phyloP scores from a whole-genome alignment of 2,113 vertebrate species.

The Chaetops frenatus region DNA sequence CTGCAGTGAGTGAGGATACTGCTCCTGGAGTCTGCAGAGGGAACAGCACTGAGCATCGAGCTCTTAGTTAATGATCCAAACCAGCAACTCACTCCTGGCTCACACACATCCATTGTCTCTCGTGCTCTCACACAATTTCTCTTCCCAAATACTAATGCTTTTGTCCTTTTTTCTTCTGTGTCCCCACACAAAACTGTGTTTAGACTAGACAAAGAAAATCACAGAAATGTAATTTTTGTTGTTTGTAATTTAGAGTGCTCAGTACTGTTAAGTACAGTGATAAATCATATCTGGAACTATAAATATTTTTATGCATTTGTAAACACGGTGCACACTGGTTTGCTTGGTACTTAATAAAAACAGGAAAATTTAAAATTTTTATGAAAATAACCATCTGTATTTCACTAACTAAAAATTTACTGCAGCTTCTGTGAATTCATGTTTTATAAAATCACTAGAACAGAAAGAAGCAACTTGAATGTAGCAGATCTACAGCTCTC shows the following conservation, averaged over 20 bases:
- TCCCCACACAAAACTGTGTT: neutral
- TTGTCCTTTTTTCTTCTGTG: neutral
- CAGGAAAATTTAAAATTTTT: neutral
- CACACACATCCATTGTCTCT: slow-evolving; percentile 1
- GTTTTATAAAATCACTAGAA: neutral
- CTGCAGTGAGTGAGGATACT: neutral
- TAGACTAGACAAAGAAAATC: neutral
- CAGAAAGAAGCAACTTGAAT: neutral
- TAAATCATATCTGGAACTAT: neutral
- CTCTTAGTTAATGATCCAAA: slow-evolving; percentile 5
- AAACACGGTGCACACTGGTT: neutral
- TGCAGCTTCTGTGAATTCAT: neutral
- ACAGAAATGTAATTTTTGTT: neutral
- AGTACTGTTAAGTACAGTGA: neutral
- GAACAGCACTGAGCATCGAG: neutral
- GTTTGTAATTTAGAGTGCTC: neutral
- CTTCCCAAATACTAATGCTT: neutral
- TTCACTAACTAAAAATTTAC: neutral
- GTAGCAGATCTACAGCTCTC: neutral
- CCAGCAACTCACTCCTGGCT: neutral
- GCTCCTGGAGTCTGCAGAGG: neutral
- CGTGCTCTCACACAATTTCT: neutral
- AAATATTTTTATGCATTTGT: neutral
- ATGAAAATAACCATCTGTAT: neutral
- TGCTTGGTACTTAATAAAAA: neutral